Evolutionary conservation across 1,140 invertebrate species (phyloP).

Genomic region (Metaphire vulgaris): DNA sequence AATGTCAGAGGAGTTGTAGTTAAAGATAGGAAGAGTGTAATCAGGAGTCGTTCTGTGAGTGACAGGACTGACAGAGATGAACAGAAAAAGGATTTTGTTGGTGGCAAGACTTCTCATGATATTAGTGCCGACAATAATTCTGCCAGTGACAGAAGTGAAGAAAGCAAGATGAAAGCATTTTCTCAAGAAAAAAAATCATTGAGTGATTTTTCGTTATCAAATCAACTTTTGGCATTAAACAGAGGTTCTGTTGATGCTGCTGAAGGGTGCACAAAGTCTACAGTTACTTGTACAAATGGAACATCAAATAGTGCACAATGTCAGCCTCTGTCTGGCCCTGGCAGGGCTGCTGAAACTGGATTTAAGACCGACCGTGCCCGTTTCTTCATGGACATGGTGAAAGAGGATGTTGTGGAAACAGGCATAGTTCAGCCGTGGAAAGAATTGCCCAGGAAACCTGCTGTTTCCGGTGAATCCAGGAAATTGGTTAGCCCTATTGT

Average conservation of each 20-base stretch:
- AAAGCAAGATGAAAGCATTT: not conserved
- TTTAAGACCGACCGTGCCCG: not conserved
- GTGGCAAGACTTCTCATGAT: too few species aligned
- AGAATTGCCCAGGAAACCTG: not conserved
- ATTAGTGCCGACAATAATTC: too few species aligned
- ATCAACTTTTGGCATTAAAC: not conserved
- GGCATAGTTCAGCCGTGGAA: not conserved
- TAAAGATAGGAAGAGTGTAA: too few species aligned
- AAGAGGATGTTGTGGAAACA: not conserved
- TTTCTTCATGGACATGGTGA: conserved; percentile 1
- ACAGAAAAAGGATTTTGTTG: too few species aligned
- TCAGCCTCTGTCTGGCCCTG: not conserved
- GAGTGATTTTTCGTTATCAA: not conserved
- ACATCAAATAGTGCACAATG: too few species aligned
- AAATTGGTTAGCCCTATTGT: not conserved
- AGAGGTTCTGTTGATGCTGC: not conserved
- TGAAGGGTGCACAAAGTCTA: not conserved
- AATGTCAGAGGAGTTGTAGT: not conserved
- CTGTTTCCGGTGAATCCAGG: not conserved
- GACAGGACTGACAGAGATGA: too few species aligned
- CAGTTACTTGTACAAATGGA: not conserved
- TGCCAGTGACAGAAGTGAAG: too few species aligned
- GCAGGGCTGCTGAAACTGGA: not conserved
- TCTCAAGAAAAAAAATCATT: not conserved
- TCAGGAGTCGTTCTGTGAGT: too few species aligned